A percentile compares a stretch with the other conserved stretches of the same genome.
These are phyloP conservation scores for Monochamus saltuarius DNA, from an alignment of 1,140 invertebrate species.

Conservation along the genomic window DNA sequence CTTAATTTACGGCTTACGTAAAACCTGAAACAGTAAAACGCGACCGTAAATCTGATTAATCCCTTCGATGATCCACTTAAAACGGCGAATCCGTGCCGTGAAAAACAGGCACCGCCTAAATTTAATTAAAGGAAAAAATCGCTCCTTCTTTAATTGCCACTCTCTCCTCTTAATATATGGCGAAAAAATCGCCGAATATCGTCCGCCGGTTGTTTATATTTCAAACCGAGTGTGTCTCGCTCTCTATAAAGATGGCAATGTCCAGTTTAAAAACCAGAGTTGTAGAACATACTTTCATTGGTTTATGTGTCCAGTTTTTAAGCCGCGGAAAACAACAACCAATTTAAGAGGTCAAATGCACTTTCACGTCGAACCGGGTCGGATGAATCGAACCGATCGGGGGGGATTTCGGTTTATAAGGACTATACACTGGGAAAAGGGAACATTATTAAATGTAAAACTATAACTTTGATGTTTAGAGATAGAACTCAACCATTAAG, in stretches of 20 bases:
- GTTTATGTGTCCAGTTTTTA: conserved; percentile 26
- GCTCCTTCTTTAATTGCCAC: background rate
- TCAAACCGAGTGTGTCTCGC: conserved; percentile 6
- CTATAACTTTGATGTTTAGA: no score
- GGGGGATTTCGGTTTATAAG: no score
- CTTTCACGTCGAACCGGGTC: conserved; percentile 11
- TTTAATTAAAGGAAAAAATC: conserved; percentile 1
- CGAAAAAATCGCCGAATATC: conserved; percentile 3
- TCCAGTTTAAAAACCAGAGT: conserved; percentile 19
- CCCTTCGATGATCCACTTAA: no score
- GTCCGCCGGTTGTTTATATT: background rate
- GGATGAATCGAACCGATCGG: no score
- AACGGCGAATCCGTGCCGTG: no score
- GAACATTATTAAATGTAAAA: no score
- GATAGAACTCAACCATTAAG: no score
- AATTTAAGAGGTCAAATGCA: conserved; percentile 23
- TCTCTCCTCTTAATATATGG: conserved; percentile 3
- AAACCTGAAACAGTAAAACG: background rate
- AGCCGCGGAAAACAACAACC: conserved; percentile 18
- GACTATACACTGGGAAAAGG: no score
- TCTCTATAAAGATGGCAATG: conserved; percentile 19
- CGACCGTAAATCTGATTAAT: no score
- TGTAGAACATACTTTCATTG: conserved; percentile 24
- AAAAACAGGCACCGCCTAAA: background rate
- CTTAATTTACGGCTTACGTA: conserved; percentile 7